These are phyloP conservation scores for Siniperca undulata DNA, from an alignment of 2,797 vertebrate genomes.

Conservation along the genomic window DNA sequence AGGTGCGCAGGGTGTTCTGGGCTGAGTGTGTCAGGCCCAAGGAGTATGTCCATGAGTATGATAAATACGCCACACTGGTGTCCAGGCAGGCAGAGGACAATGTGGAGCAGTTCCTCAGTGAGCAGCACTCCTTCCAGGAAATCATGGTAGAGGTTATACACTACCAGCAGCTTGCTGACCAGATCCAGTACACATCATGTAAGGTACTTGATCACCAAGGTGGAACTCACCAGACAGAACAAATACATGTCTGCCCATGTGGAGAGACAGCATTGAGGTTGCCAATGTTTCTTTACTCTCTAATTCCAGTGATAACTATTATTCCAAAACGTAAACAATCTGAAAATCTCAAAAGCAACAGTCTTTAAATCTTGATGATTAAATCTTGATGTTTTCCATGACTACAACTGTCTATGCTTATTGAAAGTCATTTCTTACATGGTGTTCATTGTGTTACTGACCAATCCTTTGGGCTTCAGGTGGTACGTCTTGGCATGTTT, in stretches of 20 bases:
- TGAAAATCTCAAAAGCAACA: neutral
- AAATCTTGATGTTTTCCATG: neutral
- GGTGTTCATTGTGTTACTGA: slow-evolving; percentile 6
- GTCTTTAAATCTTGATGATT: neutral
- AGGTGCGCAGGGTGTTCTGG: slow-evolving; percentile 81
- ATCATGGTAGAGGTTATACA: slow-evolving; percentile 86
- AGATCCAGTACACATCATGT: slow-evolving; percentile 86
- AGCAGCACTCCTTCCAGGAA: slow-evolving; percentile 87
- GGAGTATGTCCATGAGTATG: slow-evolving; percentile 86
- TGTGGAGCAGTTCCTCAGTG: slow-evolving; percentile 85
- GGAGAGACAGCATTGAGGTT: neutral
- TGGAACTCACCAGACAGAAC: neutral
- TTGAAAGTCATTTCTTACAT: neutral
- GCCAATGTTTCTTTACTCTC: neutral
- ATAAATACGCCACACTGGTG: slow-evolving; percentile 88
- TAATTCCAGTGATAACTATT: neutral
- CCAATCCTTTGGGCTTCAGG: slow-evolving; percentile 75
- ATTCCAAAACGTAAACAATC: neutral
- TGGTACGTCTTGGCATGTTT: slow-evolving; percentile 89
- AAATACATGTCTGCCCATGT: neutral
- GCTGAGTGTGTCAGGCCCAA: slow-evolving; percentile 84
- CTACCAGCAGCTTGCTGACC: slow-evolving; percentile 87
- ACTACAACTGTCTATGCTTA: neutral
- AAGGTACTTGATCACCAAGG: slow-evolving; percentile 80
- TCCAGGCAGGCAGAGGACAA: slow-evolving; percentile 87